Percentiles rank a stretch among this genome's conserved stretches.
phyloP scores from a whole-genome alignment of 2,888 invertebrate genomes.

The Stenoptilia bipunctidactyla region DNA sequence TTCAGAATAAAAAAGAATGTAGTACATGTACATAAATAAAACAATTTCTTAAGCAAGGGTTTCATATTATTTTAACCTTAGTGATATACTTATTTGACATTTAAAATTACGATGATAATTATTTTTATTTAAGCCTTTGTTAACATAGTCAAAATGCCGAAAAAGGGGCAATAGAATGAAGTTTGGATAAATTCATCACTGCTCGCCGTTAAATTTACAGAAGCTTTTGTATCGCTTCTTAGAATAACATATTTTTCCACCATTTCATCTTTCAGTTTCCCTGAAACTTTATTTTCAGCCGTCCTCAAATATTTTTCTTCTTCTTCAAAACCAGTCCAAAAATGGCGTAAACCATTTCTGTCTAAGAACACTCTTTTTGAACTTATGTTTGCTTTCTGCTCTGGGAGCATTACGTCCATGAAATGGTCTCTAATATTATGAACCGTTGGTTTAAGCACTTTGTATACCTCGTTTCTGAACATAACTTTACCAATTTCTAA shows the following conservation, averaged over 20 bases:
- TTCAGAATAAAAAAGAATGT: too few relatives aligned
- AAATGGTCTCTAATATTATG: constrained; percentile 39
- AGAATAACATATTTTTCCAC: too few relatives aligned
- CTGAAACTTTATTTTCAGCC: too few relatives aligned
- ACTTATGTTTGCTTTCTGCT: constrained; percentile 13
- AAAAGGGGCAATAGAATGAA: constrained; percentile 45
- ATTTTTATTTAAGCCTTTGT: too few relatives aligned
- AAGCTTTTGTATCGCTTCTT: background rate
- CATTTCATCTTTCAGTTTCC: too few relatives aligned
- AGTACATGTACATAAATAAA: too few relatives aligned
- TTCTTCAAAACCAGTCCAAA: constrained; percentile 31
- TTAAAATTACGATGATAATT: too few relatives aligned
- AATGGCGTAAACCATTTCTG: constrained; percentile 39
- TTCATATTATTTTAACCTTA: too few relatives aligned
- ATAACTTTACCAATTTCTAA: constrained; percentile 34
- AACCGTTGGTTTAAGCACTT: constrained; percentile 30
- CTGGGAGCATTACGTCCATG: constrained; percentile 27
- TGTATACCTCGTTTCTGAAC: constrained; percentile 34
- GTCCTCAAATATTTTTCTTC: constrained; percentile 21
- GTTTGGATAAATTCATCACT: constrained; percentile 24
- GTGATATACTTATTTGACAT: too few relatives aligned
- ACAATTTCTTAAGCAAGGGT: too few relatives aligned
- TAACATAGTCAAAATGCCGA: constrained; percentile 39
- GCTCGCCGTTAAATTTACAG: background rate
- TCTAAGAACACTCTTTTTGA: constrained; percentile 33